Conservation (phyloP, 2,113 vertebrate species). For the Passer domesticus region DNA sequence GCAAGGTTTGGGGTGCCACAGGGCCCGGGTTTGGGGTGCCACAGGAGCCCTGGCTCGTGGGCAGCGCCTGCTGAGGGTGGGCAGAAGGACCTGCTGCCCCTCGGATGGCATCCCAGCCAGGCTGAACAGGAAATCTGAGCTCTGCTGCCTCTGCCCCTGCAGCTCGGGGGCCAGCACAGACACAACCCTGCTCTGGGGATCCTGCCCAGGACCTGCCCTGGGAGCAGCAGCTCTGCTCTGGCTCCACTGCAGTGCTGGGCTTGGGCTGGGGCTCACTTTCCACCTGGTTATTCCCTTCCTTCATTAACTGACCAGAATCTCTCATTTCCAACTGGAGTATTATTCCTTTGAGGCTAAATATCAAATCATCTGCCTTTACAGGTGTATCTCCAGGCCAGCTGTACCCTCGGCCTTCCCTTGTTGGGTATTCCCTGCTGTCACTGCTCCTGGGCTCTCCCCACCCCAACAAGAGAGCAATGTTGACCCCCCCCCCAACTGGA, state of each 20-base stretch:
- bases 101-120: fast-evolving
- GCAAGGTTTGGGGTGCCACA: neutral
- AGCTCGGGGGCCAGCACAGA: fast-evolving
- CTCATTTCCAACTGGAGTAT: neutral
- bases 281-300: neutral
- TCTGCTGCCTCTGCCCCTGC: neutral
- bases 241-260: neutral
- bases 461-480: neutral
- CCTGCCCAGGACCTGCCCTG: neutral
- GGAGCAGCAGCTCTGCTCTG: neutral
- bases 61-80: no score
- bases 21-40: neutral
- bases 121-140: neutral
- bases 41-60: fast-evolving
- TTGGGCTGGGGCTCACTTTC: neutral
- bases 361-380: neutral
- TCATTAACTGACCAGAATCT: neutral
- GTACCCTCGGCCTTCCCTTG: neutral
- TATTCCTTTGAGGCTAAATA: neutral
- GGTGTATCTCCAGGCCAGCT: neutral
- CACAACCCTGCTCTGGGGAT: neutral
- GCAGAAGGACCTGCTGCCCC: neutral
- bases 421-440: fast-evolving
- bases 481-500: fast-evolving
- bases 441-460: neutral